A percentile compares a stretch with the other conserved stretches of the same genome.
Conservation (phyloP, 2,113 vertebrate species). For the Dolichallabes microphthalmus region DNA sequence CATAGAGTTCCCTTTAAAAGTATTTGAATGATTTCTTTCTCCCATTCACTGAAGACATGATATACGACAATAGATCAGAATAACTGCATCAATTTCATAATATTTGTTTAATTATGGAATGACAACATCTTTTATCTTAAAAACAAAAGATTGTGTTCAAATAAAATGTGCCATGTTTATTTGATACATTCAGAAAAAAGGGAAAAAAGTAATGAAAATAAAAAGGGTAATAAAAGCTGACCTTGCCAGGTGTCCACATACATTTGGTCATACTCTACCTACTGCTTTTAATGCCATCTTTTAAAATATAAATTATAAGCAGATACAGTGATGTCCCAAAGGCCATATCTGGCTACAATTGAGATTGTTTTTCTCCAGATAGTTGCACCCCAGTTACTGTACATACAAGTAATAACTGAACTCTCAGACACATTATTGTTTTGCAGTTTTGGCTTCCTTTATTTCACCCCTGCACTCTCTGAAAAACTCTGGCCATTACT, state of each 20-base stretch:
- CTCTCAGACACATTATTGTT: conserved; percentile 6
- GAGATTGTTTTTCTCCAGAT: background rate
- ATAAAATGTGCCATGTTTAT: background rate
- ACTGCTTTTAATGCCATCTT: too few relatives aligned
- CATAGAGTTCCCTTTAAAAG: background rate
- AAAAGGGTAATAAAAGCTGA: background rate
- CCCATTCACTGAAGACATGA: background rate
- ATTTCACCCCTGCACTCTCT: background rate
- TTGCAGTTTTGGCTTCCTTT: conserved; percentile 21
- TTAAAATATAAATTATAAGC: too few relatives aligned
- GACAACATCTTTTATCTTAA: background rate
- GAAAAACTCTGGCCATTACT: conserved; percentile 8
- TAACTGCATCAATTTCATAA: background rate
- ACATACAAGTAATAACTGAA: conserved; percentile 13
- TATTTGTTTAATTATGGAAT: too few relatives aligned
- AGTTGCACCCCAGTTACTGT: background rate
- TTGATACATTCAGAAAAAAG: background rate
- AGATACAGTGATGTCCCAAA: background rate
- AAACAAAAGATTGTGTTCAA: background rate
- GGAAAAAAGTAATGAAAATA: background rate
- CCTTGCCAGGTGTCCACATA: too few relatives aligned
- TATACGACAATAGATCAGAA: background rate
- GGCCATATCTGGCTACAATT: background rate
- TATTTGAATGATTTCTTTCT: background rate
- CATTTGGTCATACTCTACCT: too few relatives aligned